A percentile compares a stretch with the other conserved stretches of the same genome.
Evolutionary conservation across 2,113 vertebrate species (phyloP).

Genomic region (Trogon surrucura): DNA sequence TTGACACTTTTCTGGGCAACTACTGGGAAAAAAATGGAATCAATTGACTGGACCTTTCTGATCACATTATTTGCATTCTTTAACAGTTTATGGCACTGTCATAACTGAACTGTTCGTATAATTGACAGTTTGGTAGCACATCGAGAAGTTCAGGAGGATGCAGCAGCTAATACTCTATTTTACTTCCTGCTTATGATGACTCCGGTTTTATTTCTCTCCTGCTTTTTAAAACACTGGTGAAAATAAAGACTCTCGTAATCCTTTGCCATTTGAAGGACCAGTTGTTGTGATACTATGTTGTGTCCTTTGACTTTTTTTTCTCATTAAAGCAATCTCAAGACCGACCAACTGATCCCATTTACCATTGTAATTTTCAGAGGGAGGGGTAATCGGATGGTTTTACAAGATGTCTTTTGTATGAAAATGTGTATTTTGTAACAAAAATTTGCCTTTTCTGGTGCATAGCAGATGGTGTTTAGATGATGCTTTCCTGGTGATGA

Average conservation of each 20-base stretch:
- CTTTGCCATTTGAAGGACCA: constrained; percentile 60
- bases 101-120: constrained; percentile 8
- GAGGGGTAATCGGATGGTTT: constrained; percentile 65
- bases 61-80: constrained; percentile 3
- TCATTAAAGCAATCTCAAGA: constrained; percentile 2
- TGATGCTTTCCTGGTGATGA: constrained; percentile 57
- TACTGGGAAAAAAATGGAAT: constrained; percentile 21
- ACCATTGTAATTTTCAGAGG: constrained; percentile 62
- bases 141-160: constrained; percentile 40
- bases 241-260: constrained; percentile 45
- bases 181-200: constrained; percentile 22
- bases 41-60: constrained; percentile 38
- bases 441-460: constrained; percentile 72
- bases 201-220: constrained; percentile 29
- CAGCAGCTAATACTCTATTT: constrained; percentile 8
- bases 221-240: constrained; percentile 66
- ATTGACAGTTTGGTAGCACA: constrained; percentile 29
- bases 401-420: constrained; percentile 79
- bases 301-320: constrained; percentile 54
- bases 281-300: constrained; percentile 47
- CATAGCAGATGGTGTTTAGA: constrained; percentile 54
- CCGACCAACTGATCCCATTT: constrained; percentile 53
- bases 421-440: constrained; percentile 78
- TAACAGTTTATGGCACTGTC: constrained; percentile 19
- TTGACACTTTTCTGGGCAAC: constrained; percentile 5